Conservation (phyloP, 2,888 invertebrate species). For the Drosophila sordidula region DNA sequence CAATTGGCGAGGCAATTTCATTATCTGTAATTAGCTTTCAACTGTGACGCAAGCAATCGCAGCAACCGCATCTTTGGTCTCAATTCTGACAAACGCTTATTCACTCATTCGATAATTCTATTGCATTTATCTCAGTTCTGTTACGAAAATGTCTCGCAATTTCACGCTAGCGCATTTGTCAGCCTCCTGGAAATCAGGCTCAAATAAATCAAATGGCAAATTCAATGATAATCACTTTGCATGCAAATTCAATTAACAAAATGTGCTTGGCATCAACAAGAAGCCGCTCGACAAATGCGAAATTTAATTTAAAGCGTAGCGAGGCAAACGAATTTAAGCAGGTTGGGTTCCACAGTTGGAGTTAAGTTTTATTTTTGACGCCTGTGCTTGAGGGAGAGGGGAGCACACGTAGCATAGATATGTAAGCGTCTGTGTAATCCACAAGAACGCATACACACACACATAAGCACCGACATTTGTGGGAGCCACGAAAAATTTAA, state of each 20-base stretch:
- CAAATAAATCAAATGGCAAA: constrained; percentile 67
- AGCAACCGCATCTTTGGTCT: background rate
- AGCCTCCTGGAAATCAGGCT: constrained; percentile 7
- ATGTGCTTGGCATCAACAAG: constrained; percentile 54
- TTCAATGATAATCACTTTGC: constrained; percentile 65
- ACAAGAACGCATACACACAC: constrained; percentile 22
- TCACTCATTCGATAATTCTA: background rate
- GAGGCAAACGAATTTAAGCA: constrained; percentile 27
- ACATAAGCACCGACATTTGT: constrained; percentile 50
- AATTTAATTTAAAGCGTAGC: constrained; percentile 63
- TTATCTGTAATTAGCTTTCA: constrained; percentile 22
- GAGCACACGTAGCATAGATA: constrained; percentile 34
- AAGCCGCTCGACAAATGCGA: constrained; percentile 25
- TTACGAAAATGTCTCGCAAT: constrained; percentile 13
- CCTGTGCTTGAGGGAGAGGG: constrained; percentile 4
- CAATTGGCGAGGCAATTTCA: background rate
- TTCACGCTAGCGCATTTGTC: constrained; percentile 22
- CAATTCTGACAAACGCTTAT: background rate
- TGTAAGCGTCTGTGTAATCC: constrained; percentile 56
- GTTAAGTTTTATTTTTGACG: constrained; percentile 69
- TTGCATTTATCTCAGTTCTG: background rate
- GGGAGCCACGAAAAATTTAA: constrained; percentile 73
- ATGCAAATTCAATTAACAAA: constrained; percentile 66
- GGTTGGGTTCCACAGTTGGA: constrained; percentile 23
- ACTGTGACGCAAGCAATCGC: constrained; percentile 3